Evolutionary conservation across 2,888 invertebrate species (phyloP).

Genomic region (Galerucella nymphaeae): DNA sequence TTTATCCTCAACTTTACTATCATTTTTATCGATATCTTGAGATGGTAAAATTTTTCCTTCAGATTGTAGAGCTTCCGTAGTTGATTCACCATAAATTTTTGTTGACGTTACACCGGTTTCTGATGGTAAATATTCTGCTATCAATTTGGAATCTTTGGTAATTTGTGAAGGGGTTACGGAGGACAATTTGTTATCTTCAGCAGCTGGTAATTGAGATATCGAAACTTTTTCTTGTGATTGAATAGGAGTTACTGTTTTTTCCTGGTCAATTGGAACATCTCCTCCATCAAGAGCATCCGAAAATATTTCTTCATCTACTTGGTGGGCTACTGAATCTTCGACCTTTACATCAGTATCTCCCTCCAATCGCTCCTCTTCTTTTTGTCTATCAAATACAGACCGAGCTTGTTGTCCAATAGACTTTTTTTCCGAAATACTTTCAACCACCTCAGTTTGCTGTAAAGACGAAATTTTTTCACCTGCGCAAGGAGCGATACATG

Average conservation of each 20-base stretch:
- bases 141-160: too few relatives aligned
- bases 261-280: neutral
- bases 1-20: neutral
- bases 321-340: neutral
- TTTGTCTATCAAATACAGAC: neutral
- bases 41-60: neutral
- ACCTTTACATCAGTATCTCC: neutral
- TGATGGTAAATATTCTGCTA: too few relatives aligned
- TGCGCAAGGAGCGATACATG: neutral
- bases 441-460: neutral
- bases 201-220: neutral
- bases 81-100: too few relatives aligned
- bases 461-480: neutral
- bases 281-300: neutral
- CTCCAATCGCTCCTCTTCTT: neutral
- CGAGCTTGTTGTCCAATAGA: neutral
- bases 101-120: too few relatives aligned
- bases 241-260: neutral
- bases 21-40: neutral
- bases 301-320: slow-evolving; percentile 11
- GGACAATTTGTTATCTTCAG: too few relatives aligned
- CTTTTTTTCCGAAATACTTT: neutral
- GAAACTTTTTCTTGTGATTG: neutral
- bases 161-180: too few relatives aligned
- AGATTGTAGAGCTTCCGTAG: too few relatives aligned